Evolutionary conservation across 2,113 vertebrate genomes (phyloP), one percentile per base, ranked within the genome.

Genomic region (Stigmatopora argus): DNA sequence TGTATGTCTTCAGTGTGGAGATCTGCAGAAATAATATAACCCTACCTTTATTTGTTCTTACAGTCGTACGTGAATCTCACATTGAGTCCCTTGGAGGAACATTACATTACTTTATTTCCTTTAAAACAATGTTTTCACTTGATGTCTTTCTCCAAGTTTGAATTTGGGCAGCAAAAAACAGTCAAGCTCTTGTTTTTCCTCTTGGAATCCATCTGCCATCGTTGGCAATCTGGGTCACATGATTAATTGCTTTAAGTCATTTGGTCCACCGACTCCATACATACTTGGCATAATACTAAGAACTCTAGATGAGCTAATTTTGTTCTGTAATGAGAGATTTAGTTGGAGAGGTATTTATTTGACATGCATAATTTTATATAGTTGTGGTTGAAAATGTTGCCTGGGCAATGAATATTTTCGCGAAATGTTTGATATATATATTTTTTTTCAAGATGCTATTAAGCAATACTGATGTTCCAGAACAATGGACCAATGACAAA

Each of bases 401-500:
- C 26, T 31, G 26, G 26, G 26, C 26, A 2, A 31, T 31, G n/a
- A n/a, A n/a, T n/a, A n/a, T n/a, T n/a, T n/a, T n/a, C n/a, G n/a
- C n/a, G n/a, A n/a, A 31, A 31, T 31, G 26, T 31, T 31, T 31
- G 26, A 31, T 31, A 31, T 31, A 31, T 1, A 13, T n/a, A 21
- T 67, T 15, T 31, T 26, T 65, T 12, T 34, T 85, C 13, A 81
- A 98, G 96, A 90, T 99, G 87, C 84, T 98, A 65, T 93, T 94
- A 57, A 96, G 93, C 86, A 94, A 86, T 21, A 90, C 94, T 3
- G 93, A 94, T 51, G 84, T 94, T 77, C 92, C 89, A 80, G 93
- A 97, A 78, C 93, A 97, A 72, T 92, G 92, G 87, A 92, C 91
- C 31, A 92, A 84, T 5, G 91, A 96, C 79, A 98, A 97, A 83